Evolutionary conservation across 2,113 vertebrate genomes (phyloP).

Genomic region (Aix galericulata): DNA sequence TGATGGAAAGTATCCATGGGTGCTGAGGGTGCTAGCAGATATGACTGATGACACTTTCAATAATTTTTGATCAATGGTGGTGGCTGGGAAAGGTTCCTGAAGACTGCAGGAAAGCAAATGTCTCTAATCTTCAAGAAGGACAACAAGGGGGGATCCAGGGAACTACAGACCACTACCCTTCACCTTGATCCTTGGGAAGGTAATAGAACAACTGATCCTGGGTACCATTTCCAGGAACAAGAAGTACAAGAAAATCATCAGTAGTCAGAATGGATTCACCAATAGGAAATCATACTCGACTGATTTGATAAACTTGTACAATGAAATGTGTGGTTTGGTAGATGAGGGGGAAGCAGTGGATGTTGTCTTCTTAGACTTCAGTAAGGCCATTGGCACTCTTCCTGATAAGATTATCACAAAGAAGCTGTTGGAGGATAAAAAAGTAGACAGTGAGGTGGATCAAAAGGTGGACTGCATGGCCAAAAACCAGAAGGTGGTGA

Average conservation of each 20-base stretch:
- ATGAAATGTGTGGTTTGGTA: neutral
- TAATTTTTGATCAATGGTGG: neutral
- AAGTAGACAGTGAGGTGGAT: neutral
- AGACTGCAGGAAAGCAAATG: neutral
- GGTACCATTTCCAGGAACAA: neutral
- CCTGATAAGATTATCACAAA: neutral
- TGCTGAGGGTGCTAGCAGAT: neutral
- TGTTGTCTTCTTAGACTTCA: neutral
- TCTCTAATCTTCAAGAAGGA: neutral
- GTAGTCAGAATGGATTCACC: neutral
- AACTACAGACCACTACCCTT: neutral
- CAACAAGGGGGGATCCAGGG: neutral
- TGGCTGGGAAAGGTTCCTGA: neutral
- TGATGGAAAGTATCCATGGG: neutral
- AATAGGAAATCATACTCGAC: too few species aligned
- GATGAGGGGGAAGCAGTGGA: neutral
- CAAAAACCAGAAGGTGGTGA: neutral
- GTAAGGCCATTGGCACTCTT: neutral
- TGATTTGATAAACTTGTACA: neutral
- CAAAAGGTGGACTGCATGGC: neutral
- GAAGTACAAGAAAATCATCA: neutral
- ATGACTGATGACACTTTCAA: neutral
- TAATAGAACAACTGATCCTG: neutral
- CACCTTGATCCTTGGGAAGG: neutral
- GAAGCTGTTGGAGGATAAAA: neutral